Evolutionary conservation across 2,797 vertebrate species (phyloP), one percentile per base, ranked within the genome.

Genomic region (Pteropus rufus): DNA sequence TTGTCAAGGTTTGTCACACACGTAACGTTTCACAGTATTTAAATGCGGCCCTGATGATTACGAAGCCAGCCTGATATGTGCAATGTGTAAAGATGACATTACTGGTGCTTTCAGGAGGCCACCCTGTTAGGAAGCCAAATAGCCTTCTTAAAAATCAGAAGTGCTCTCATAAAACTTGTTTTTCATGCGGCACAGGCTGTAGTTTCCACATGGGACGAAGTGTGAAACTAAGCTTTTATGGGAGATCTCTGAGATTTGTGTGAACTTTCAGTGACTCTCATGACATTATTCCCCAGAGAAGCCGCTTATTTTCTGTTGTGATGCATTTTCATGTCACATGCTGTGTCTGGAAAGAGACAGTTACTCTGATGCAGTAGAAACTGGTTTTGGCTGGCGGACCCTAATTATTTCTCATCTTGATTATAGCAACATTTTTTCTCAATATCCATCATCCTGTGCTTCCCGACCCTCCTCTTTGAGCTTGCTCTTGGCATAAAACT

Each of bases 201-300:
- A 93, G 94, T 87, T 97, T 94, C 96, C 34, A 24, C 96, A 94
- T 2, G 4, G 96, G 95, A 98, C 89, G 3, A 96, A 97, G 97
- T 97, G 98, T 95, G 96, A 98, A 97, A 90, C 91, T 89, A 36
- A 60, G 96, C 96, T 98, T 98, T 98, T 97, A 97, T 94, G 97
- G 97, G 97, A 91, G 89, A 94, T 92, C 82, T 64, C 91, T 87
- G 79, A 93, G 97, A 96, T 97, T 76, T 46, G 85, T 46, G 15
- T 98, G 98, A 98, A 97, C 98, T 98, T 92, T 96, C 60, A 14
- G 94, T 97, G 98, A 98, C 98, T 96, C 76, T 56, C 87, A 49
- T 29, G 7, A 36, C 94, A 69, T 89, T 95, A 88, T 77, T 98
- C 97, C 95, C 88, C 31, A 26, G 86, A 95, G 82, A 95, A 95